A percentile compares a stretch with the other conserved stretches of the same genome.
These are phyloP conservation scores for Siderastrea siderea DNA, from an alignment of 92 coral and sea anemone species.

Conservation along the genomic window DNA sequence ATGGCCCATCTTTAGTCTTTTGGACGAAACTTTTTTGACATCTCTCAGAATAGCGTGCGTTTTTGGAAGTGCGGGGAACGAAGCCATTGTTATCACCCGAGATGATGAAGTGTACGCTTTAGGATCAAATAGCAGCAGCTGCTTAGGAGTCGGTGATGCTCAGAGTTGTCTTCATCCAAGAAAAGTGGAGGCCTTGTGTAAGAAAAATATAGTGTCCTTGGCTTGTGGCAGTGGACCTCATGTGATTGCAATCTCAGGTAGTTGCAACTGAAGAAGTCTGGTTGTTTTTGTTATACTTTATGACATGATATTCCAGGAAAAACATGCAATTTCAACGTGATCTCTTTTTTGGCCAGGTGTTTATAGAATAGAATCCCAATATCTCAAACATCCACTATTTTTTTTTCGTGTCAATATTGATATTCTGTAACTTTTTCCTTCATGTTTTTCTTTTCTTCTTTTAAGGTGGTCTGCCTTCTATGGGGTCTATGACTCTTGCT, in stretches of 20 bases:
- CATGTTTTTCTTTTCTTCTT: no score
- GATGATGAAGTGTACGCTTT: slow-evolving; percentile 87
- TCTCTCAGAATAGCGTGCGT: slow-evolving; percentile 86
- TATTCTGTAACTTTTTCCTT: no score
- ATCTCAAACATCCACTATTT: no score
- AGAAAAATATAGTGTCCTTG: slow-evolving; percentile 76
- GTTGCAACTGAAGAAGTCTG: not conserved
- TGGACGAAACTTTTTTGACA: slow-evolving; percentile 70
- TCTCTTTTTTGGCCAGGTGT: no score
- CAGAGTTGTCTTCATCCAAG: slow-evolving; percentile 86
- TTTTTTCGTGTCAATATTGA: no score
- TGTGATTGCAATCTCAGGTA: slow-evolving; percentile 90
- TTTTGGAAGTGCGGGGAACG: slow-evolving; percentile 93
- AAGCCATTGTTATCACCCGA: slow-evolving; percentile 85
- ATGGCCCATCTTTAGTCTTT: slow-evolving; percentile 92
- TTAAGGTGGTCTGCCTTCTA: no score
- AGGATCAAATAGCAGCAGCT: slow-evolving; percentile 91
- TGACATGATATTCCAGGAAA: no score
- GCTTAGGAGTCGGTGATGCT: slow-evolving; percentile 88
- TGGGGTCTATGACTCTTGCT: no score
- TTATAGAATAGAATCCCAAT: no score
- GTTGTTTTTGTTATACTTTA: slow-evolving; percentile 19
- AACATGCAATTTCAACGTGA: no score
- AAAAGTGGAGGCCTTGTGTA: slow-evolving; percentile 84
- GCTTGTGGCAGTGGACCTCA: slow-evolving; percentile 96